Evolutionary conservation across 2,797 vertebrate genomes (phyloP), one percentile per base, ranked within the genome.

Genomic region (Enteromius unitaeniatus): DNA sequence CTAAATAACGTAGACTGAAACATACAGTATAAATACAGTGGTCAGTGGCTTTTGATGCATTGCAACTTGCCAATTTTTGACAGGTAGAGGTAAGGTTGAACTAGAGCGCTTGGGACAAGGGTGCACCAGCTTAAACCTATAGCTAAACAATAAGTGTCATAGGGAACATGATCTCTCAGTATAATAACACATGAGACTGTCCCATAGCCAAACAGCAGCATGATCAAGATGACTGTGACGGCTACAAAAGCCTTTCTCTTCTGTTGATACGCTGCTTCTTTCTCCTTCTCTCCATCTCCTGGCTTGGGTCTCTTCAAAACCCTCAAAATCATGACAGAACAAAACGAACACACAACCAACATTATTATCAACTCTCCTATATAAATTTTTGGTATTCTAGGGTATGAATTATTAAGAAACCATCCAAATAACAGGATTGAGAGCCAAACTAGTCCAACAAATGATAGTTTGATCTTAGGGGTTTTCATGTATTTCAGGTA

Each of bases 401-500:
- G 83, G 77, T 19, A 49, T 13, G 17, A n/a, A 5, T 23, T 0
- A 6, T 34, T 1, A 31, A 47, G 7, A 49, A 34, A 11, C 51
- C n/a, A 58, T 34, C 83, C 68, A 55, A 19, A 72, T 26, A n/a
- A 23, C 53, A 79, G 55, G 15, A 72, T 11, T 37, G 45, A 13
- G 9, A 84, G 26, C 55, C 76, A 84, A 21, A 64, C 51, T 17
- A 51, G 13, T 21, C 31, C 83, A 14, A 23, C 40, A 23, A 77
- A 34, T 23, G 47, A 31, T 8, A 47, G 19, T 19, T 51, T 70
- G 28, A 68, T 31, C 13, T 40, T 53, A 26, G 45, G 28, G 31
- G 45, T 7, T 40, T 40, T 67, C 11, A 21, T 60, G 51, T 60
- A 75, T 53, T 76, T 83, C 65, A 55, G 82, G 51, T 77, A 84